Evolutionary conservation across 35 echinoderm and acorn worm genomes (phyloP).

Genomic region (Diadema setosum): DNA sequence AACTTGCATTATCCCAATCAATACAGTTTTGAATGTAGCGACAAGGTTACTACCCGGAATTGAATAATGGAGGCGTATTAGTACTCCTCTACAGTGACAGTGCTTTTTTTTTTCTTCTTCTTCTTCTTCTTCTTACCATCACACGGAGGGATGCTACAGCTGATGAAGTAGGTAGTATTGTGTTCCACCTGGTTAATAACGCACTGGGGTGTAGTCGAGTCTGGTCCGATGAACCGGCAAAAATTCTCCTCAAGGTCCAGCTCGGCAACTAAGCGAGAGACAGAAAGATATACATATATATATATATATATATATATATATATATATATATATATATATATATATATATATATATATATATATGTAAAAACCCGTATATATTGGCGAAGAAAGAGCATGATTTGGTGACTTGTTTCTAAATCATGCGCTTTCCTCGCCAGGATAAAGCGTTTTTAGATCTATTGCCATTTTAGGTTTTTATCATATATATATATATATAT

Average conservation of each 20-base stretch:
- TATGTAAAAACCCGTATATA: too few species aligned
- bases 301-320: too few species aligned
- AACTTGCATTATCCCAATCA: not conserved
- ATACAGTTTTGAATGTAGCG: not conserved
- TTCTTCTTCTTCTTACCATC: not conserved
- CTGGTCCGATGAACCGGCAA: slow-evolving; percentile 9
- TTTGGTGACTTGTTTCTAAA: too few species aligned
- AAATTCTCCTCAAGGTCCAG: slow-evolving; percentile 30
- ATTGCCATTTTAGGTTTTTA: too few species aligned
- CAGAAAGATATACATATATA: too few species aligned
- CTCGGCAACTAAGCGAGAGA: not conserved
- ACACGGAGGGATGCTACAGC: slow-evolving; percentile 28
- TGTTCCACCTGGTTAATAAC: not conserved
- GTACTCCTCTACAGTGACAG: not conserved
- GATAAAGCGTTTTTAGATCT: too few species aligned
- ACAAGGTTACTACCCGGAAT: not conserved
- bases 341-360: too few species aligned
- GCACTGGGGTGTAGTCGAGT: slow-evolving; percentile 6
- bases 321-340: too few species aligned
- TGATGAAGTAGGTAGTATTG: slow-evolving; percentile 7
- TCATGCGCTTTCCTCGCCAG: too few species aligned
- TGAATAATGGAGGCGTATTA: not conserved
- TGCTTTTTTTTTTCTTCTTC: too few species aligned
- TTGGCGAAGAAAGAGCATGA: too few species aligned
- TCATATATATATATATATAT: too few species aligned